phyloP scores from a whole-genome alignment of 2,888 invertebrate species.

The Eucera pruinosa region DNA sequence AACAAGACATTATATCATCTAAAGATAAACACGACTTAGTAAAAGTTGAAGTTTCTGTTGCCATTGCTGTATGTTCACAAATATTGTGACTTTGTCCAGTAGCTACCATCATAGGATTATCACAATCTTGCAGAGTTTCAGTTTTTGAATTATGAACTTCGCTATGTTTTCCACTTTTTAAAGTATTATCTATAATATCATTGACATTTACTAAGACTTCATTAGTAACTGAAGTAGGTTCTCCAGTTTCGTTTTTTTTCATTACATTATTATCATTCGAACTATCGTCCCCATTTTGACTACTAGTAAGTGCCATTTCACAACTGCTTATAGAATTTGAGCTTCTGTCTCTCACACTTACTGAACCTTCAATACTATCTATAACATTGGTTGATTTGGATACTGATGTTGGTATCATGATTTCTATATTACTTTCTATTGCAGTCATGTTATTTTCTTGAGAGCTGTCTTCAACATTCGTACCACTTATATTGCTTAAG shows the following conservation, averaged over 20 bases:
- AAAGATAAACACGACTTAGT: conserved; percentile 66
- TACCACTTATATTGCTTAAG: conserved; percentile 60
- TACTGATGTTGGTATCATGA: conserved; percentile 80
- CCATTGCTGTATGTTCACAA: conserved; percentile 10
- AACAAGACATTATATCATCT: conserved; percentile 59
- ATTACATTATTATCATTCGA: conserved; percentile 69
- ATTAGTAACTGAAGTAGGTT: conserved; percentile 40
- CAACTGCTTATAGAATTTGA: conserved; percentile 83
- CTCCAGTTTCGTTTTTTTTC: conserved; percentile 59
- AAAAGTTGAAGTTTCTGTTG: conserved; percentile 43
- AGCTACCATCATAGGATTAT: conserved; percentile 32
- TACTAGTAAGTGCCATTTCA: conserved; percentile 82
- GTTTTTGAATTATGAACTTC: conserved; percentile 33
- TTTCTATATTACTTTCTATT: conserved; percentile 79
- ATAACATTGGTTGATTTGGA: conserved; percentile 72
- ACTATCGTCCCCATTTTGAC: conserved; percentile 78
- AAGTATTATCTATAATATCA: conserved; percentile 36
- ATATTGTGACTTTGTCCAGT: conserved; percentile 45
- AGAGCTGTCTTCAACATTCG: conserved; percentile 47
- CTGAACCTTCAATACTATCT: conserved; percentile 71
- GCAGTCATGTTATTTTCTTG: conserved; percentile 50
- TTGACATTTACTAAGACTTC: conserved; percentile 58
- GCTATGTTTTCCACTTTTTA: conserved; percentile 53
- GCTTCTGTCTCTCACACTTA: conserved; percentile 77
- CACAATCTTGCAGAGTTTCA: conserved; percentile 30